These are phyloP conservation scores for Alosa sapidissima DNA, from an alignment of 2,797 vertebrate genomes.

Conservation along the genomic window DNA sequence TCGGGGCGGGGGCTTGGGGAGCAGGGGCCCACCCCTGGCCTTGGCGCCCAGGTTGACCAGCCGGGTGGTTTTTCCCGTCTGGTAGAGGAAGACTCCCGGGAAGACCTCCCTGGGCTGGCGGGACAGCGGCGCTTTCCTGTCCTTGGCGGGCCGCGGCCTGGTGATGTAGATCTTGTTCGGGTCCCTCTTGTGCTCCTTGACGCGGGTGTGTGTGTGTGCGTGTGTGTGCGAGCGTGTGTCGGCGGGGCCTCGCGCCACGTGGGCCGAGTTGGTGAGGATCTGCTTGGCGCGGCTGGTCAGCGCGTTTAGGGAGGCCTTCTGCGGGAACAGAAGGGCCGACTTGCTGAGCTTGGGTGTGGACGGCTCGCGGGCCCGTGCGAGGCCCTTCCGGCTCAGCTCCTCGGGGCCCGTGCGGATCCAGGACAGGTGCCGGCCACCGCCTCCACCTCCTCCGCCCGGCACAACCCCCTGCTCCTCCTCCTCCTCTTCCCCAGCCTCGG, in stretches of 20 bases:
- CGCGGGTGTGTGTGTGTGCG: slow-evolving; percentile 36
- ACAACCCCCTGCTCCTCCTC: neutral
- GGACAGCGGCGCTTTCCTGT: slow-evolving; percentile 55
- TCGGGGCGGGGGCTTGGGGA: slow-evolving; percentile 65
- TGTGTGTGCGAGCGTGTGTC: slow-evolving; percentile 49
- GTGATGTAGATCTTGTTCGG: slow-evolving; percentile 91
- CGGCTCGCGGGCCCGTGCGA: slow-evolving; percentile 12
- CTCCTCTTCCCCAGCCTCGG: slow-evolving; percentile 38
- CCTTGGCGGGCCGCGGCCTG: slow-evolving; percentile 71
- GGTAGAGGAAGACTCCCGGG: slow-evolving; percentile 84
- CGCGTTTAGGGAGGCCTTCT: slow-evolving; percentile 74
- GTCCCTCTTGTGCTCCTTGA: slow-evolving; percentile 60
- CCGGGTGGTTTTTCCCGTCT: slow-evolving; percentile 76
- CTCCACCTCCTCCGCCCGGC: slow-evolving; percentile 45
- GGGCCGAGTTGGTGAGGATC: slow-evolving; percentile 71
- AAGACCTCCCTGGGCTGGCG: slow-evolving; percentile 79
- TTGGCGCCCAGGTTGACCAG: slow-evolving; percentile 72
- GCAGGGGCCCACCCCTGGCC: slow-evolving; percentile 60
- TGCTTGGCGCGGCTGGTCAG: slow-evolving; percentile 76
- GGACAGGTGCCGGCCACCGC: slow-evolving; percentile 69
- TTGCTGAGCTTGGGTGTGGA: slow-evolving; percentile 61
- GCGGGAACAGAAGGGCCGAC: slow-evolving; percentile 71
- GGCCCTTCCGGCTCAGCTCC: slow-evolving; percentile 43
- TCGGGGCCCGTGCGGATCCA: slow-evolving; percentile 74
- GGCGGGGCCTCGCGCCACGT: slow-evolving; percentile 35